Evolutionary conservation across 2,888 invertebrate species (phyloP).

Genomic region (Boloria euphrosyne): DNA sequence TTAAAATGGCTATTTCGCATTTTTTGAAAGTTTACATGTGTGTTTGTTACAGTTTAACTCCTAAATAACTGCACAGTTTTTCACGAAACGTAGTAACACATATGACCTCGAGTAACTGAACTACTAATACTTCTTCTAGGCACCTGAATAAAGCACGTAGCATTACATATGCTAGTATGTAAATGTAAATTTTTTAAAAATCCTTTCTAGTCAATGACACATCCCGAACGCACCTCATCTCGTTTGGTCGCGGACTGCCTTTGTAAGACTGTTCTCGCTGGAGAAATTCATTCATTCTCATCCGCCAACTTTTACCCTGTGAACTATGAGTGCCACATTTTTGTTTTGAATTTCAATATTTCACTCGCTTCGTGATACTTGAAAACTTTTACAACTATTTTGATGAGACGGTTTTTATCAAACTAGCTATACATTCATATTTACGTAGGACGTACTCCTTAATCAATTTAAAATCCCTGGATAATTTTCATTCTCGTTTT

Average conservation of each 20-base stretch:
- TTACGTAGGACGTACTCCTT: not conserved
- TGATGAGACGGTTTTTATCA: conserved; percentile 23
- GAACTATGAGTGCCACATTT: conserved; percentile 49
- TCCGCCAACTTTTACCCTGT: conserved; percentile 57
- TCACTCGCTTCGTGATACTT: conserved; percentile 20
- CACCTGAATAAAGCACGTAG: too few relatives aligned
- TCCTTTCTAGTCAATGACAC: conserved; percentile 20
- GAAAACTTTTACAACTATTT: conserved; percentile 31
- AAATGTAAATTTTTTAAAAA: not conserved
- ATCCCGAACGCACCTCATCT: conserved; percentile 20
- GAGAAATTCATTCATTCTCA: conserved; percentile 75
- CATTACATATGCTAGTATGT: too few relatives aligned
- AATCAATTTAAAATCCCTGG: not conserved
- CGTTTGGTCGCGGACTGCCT: conserved; percentile 42
- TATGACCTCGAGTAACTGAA: too few relatives aligned
- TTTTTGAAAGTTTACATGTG: too few relatives aligned
- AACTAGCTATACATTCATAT: not conserved
- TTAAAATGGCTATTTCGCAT: too few relatives aligned
- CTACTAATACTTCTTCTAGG: not conserved
- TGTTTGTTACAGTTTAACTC: too few relatives aligned
- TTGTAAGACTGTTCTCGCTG: conserved; percentile 50
- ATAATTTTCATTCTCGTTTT: too few relatives aligned
- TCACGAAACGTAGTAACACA: too few relatives aligned
- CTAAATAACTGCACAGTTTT: too few relatives aligned
- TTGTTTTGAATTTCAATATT: conserved; percentile 53